Base-by-base conservation (phyloP, 2,888 invertebrate genomes). In the Graphium colonna region DNA sequence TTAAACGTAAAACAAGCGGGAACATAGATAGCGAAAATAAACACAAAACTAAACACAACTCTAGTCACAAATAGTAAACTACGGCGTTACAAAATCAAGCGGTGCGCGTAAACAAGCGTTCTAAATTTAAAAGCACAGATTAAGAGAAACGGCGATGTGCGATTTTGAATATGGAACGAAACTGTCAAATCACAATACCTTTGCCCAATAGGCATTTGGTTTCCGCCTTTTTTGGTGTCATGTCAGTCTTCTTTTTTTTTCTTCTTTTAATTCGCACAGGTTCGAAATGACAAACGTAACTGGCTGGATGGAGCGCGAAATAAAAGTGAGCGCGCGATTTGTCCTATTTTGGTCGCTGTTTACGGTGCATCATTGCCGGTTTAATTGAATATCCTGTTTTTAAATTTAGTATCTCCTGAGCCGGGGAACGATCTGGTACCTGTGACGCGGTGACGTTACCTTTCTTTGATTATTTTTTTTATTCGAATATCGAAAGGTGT, bases 321-420 rank as follows among this genome's bases (percentile, higher is more conserved):
- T 79, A 79, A 82, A 77, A 79, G 71, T 79, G 82, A 78, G 71
- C 76, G 71, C 76, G 52, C 69, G 63, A 60, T 68, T 44, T 73
- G 78, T 79, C 78, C 82, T 85, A 86, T 85, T 87, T 86, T 74
- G 72, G 79, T 79, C 79, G 82, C 83, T 82, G 75, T 80, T 85
- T 82, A 83, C 73, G 67, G 75, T 77, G 78, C 79, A 84, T 82
- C 82, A 79, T 81, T 77, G 75, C 71, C 69, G 62, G 74, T 76
- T 79, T 79, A 86, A 88, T 88, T 87, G 77, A 87, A 88, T 85
- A 77, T 88, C 88, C 88, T 83, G 85, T 75, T 80, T 85, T 79
- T 81, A 81, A 78, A 87, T 84, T 65, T 63, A 68, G 67, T 62
- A 58, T 59, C 60, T 61, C 58, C 57, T 46, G 57, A 54, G 39